A percentile compares a stretch with the other conserved stretches of the same genome.
Evolutionary conservation across 2,113 vertebrate genomes (phyloP).

Genomic region (Rousettus leschenaultii): DNA sequence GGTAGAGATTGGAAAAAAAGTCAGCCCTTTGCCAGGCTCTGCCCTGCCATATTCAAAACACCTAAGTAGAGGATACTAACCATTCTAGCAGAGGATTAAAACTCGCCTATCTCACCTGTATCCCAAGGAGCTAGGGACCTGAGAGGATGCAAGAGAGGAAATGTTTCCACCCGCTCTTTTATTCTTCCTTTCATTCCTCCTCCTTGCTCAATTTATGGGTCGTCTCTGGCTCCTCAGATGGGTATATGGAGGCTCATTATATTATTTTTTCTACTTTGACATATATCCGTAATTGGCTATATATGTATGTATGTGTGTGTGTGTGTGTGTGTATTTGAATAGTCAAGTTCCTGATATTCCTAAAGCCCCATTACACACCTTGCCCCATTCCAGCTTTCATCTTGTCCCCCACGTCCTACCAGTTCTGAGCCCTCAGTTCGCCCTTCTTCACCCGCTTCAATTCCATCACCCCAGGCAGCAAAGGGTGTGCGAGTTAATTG

Average conservation of each 20-base stretch:
- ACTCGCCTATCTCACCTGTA: neutral
- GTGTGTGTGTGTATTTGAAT: too few species aligned
- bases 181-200: neutral
- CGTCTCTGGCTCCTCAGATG: neutral
- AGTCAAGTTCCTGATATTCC: conserved; percentile 25
- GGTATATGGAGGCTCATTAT: neutral
- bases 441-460: neutral
- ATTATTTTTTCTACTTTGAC: neutral
- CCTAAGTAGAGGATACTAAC: neutral
- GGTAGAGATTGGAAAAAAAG: neutral
- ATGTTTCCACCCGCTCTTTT: neutral
- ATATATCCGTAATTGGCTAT: neutral
- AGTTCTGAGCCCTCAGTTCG: neutral
- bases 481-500: conserved; percentile 84
- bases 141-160: neutral
- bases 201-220: neutral
- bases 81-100: neutral
- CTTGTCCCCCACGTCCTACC: neutral
- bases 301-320: neutral
- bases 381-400: neutral
- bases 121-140: neutral
- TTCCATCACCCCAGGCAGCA: conserved; percentile 69
- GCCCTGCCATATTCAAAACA: neutral
- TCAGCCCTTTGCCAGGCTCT: neutral
- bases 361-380: conserved; percentile 26